Conservation (phyloP, 2,797 vertebrate species). For the Phrynocephalus guinanensis region DNA sequence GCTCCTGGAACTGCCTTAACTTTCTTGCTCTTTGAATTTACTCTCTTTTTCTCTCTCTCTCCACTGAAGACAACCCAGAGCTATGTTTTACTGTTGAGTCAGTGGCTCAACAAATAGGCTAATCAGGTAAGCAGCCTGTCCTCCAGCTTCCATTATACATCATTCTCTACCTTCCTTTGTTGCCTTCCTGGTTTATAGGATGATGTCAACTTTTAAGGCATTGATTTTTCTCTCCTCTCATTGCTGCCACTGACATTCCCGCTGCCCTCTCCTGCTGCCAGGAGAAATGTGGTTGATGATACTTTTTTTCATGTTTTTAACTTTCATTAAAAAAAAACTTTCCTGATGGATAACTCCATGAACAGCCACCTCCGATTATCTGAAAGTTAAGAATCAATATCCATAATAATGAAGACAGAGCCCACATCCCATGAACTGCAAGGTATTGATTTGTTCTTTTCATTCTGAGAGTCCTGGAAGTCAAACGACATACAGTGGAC, state of each 20-base stretch:
- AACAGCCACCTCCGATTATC: not conserved
- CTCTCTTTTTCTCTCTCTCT: not conserved
- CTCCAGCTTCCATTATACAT: not conserved
- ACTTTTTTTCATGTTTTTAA: not conserved
- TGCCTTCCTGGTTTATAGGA: not conserved
- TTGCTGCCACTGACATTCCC: not conserved
- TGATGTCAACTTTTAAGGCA: conserved; percentile 7
- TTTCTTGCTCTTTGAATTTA: not conserved
- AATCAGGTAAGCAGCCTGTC: not conserved
- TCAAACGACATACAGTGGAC: not conserved
- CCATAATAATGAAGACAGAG: not conserved
- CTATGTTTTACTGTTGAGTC: not conserved
- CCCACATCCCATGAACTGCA: not conserved
- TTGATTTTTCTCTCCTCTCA: not conserved
- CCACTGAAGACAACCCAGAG: not conserved
- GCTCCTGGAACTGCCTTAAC: not conserved
- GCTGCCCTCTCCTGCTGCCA: not conserved
- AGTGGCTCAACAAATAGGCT: not conserved
- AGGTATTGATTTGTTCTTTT: not conserved
- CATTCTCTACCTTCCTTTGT: not conserved
- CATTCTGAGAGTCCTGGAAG: not conserved
- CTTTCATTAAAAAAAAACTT: too few relatives aligned
- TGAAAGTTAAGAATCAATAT: not conserved
- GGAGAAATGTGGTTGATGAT: not conserved
- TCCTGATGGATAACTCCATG: not conserved